Evolutionary conservation across 2,888 invertebrate species (phyloP).

Genomic region (Chromoteleia sp.): DNA sequence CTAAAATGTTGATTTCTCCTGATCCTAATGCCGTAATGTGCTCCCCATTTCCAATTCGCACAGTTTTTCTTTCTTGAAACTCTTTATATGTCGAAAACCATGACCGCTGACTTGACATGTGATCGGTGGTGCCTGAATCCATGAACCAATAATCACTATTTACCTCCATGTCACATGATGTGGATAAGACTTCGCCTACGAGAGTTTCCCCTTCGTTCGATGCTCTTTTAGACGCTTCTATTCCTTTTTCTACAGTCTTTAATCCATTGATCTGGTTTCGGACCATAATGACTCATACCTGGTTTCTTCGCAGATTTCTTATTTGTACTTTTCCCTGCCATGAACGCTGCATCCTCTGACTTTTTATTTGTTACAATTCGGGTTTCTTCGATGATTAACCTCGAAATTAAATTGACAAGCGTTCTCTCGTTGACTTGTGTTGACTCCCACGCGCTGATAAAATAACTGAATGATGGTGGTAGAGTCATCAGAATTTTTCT

Average conservation of each 20-base stretch:
- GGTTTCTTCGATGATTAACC: constrained; percentile 54
- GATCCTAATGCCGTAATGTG: too few relatives aligned
- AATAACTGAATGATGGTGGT: constrained; percentile 52
- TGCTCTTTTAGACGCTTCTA: too few relatives aligned
- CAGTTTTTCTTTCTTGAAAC: too few relatives aligned
- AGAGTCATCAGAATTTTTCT: constrained; percentile 72
- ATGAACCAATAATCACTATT: too few relatives aligned
- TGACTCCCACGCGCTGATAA: constrained; percentile 70
- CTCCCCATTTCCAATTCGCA: too few relatives aligned
- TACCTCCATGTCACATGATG: too few relatives aligned
- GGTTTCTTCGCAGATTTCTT: constrained; percentile 60
- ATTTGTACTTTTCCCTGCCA: constrained; percentile 69
- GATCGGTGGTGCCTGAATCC: too few relatives aligned
- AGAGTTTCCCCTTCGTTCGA: constrained; percentile 1
- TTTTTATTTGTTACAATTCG: constrained; percentile 17
- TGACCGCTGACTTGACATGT: too few relatives aligned
- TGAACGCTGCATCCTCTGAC: constrained; percentile 19
- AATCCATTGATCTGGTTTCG: constrained; percentile 57
- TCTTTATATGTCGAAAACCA: too few relatives aligned
- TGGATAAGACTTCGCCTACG: not conserved
- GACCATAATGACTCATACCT: constrained; percentile 64
- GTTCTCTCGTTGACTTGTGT: constrained; percentile 45
- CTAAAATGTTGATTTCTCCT: too few relatives aligned
- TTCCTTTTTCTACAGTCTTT: constrained; percentile 39
- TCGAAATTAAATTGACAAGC: constrained; percentile 43